These are phyloP conservation scores for Sinocyclocheilus grahami DNA, from an alignment of 2,113 vertebrate genomes.

Conservation along the genomic window DNA sequence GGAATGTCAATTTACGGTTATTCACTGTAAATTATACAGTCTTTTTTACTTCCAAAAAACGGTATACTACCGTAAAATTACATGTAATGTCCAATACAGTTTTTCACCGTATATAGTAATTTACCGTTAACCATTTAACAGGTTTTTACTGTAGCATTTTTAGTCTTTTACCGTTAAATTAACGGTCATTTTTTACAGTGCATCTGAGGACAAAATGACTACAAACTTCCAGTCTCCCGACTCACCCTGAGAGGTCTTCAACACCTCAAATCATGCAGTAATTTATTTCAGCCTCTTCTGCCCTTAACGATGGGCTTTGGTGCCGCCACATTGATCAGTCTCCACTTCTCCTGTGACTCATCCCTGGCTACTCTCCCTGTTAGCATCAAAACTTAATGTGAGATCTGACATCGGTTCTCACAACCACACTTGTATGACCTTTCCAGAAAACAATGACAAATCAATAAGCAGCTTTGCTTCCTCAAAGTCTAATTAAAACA, in stretches of 20 bases:
- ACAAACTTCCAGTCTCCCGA: slow-evolving; percentile 33
- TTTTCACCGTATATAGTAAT: too few relatives aligned
- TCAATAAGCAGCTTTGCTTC: slow-evolving; percentile 73
- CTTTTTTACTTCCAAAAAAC: too few relatives aligned
- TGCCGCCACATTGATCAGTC: slow-evolving; percentile 58
- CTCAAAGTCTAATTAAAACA: slow-evolving; percentile 70
- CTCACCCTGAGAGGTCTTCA: slow-evolving; percentile 18
- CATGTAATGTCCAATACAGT: too few relatives aligned
- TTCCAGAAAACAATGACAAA: slow-evolving; percentile 71
- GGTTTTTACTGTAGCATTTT: too few relatives aligned
- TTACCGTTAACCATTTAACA: too few relatives aligned
- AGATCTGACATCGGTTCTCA: slow-evolving; percentile 47
- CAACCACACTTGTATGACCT: slow-evolving; percentile 70
- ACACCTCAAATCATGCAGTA: slow-evolving; percentile 53
- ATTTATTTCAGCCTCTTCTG: slow-evolving; percentile 55
- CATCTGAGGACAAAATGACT: slow-evolving; percentile 48
- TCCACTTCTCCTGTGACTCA: slow-evolving; percentile 59
- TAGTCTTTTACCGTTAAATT: too few relatives aligned
- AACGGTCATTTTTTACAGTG: too few relatives aligned
- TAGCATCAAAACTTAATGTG: slow-evolving; percentile 69
- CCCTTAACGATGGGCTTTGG: slow-evolving; percentile 58
- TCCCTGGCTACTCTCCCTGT: slow-evolving; percentile 23
- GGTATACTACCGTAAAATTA: too few relatives aligned
- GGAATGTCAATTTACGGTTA: too few relatives aligned
- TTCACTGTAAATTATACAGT: too few relatives aligned